A percentile compares a stretch with the other conserved stretches of the same genome.
Evolutionary conservation across 2,888 invertebrate genomes (phyloP).

Genomic region (Pilophorus perplexus): DNA sequence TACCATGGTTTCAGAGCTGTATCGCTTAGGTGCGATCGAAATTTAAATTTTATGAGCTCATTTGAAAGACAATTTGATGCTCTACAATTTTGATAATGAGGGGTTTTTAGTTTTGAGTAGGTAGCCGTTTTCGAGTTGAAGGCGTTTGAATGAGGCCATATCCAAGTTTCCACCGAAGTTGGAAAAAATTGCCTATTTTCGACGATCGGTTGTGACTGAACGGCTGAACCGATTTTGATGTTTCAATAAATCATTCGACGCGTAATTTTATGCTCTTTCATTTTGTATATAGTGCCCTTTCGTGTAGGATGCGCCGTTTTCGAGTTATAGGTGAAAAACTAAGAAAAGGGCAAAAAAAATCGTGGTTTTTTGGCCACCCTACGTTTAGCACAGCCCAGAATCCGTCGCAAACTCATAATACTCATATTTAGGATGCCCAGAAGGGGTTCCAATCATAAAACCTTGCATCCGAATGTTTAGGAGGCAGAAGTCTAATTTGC

Average conservation of each 20-base stretch:
- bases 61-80: neutral
- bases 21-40: neutral
- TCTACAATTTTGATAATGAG: conserved; percentile 6
- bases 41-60: neutral
- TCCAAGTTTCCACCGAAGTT: neutral
- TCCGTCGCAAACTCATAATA: conserved; percentile 1
- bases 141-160: neutral
- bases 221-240: conserved; percentile 7
- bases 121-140: neutral
- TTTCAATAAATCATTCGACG: too few relatives aligned
- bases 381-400: neutral
- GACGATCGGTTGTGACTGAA: conserved; percentile 8
- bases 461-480: neutral
- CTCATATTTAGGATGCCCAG: neutral
- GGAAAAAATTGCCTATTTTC: conserved; percentile 12
- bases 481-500: neutral
- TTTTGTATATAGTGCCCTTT: neutral
- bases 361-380: neutral
- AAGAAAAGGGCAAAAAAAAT: conserved; percentile 2
- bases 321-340: conserved; percentile 21
- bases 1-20: conserved; percentile 3
- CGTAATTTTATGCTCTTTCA: conserved; percentile 12
- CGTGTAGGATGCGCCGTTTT: conserved; percentile 12
- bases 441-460: neutral
- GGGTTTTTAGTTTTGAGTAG: conserved; percentile 7